A percentile compares a stretch with the other conserved stretches of the same genome.
phyloP scores from a whole-genome alignment of 2,113 vertebrate species.

The Myocastor coypus region DNA sequence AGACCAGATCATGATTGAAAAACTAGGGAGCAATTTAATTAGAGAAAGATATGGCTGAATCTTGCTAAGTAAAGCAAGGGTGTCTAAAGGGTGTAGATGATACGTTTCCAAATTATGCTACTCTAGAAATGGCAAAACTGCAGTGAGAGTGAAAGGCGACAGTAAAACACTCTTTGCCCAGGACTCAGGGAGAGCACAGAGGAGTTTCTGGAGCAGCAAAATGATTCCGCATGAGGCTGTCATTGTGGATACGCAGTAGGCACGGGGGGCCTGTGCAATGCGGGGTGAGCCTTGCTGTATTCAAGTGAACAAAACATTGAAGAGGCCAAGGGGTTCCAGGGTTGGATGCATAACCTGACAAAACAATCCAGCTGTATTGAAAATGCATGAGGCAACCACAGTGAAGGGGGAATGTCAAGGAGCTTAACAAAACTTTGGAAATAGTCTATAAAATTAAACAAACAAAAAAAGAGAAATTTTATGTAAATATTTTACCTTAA shows the following conservation, averaged over 20 bases:
- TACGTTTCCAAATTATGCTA: background rate
- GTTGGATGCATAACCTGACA: background rate
- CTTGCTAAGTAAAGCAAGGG: background rate
- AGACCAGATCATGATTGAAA: background rate
- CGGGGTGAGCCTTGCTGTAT: background rate
- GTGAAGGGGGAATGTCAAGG: background rate
- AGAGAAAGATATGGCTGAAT: background rate
- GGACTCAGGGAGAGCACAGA: background rate
- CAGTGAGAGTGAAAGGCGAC: background rate
- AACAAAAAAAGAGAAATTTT: background rate
- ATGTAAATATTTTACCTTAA: background rate
- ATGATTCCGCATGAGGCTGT: background rate
- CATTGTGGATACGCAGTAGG: background rate
- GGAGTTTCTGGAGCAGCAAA: background rate
- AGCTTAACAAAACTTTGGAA: constrained; percentile 9
- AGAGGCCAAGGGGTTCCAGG: background rate
- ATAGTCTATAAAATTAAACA: constrained; percentile 11
- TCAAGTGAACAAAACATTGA: background rate
- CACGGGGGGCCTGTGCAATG: background rate
- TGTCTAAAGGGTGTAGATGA: background rate
- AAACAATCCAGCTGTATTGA: background rate
- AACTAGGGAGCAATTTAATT: background rate
- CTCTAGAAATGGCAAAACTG: background rate
- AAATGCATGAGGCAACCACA: background rate
- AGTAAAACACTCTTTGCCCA: background rate